Evolutionary conservation across 2,888 invertebrate genomes (phyloP).

Genomic region (Noctua janthina): DNA sequence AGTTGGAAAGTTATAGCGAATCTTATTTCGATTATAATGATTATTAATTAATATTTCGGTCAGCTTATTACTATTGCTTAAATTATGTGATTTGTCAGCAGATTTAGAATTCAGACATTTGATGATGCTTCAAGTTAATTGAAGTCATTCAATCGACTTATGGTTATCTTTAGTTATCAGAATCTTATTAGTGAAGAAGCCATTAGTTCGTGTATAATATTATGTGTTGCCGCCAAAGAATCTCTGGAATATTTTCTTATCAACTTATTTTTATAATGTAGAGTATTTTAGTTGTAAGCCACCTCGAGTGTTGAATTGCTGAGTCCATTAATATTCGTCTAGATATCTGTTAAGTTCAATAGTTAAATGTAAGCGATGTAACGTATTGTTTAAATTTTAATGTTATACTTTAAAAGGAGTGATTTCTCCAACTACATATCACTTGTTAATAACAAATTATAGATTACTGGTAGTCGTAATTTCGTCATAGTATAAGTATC

Average conservation of each 20-base stretch:
- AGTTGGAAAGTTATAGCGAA: slow-evolving; percentile 15
- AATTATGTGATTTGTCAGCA: slow-evolving; percentile 3
- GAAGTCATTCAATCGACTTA: background rate
- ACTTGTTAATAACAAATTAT: slow-evolving; percentile 90
- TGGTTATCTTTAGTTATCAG: slow-evolving; percentile 6
- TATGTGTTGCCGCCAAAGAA: slow-evolving; percentile 80
- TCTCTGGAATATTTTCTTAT: slow-evolving; percentile 81
- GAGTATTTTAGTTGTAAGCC: slow-evolving; percentile 86
- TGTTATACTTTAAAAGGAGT: slow-evolving; percentile 85
- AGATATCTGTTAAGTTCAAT: slow-evolving; percentile 80
- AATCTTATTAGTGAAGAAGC: slow-evolving; percentile 66
- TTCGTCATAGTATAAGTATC: slow-evolving; percentile 81
- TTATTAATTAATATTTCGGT: background rate
- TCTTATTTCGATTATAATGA: slow-evolving; percentile 8
- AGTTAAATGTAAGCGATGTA: slow-evolving; percentile 79
- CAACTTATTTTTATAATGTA: slow-evolving; percentile 83
- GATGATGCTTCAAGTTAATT: background rate
- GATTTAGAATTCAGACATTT: slow-evolving; percentile 20
- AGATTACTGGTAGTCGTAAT: slow-evolving; percentile 85
- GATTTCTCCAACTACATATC: slow-evolving; percentile 89
- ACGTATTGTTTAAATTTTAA: slow-evolving; percentile 84
- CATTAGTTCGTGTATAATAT: slow-evolving; percentile 71
- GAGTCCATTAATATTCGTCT: slow-evolving; percentile 82
- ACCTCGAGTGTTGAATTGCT: slow-evolving; percentile 87
- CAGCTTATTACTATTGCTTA: slow-evolving; percentile 16